phyloP scores from a whole-genome alignment of 2,888 invertebrate species.

The Lysandra bellargus region DNA sequence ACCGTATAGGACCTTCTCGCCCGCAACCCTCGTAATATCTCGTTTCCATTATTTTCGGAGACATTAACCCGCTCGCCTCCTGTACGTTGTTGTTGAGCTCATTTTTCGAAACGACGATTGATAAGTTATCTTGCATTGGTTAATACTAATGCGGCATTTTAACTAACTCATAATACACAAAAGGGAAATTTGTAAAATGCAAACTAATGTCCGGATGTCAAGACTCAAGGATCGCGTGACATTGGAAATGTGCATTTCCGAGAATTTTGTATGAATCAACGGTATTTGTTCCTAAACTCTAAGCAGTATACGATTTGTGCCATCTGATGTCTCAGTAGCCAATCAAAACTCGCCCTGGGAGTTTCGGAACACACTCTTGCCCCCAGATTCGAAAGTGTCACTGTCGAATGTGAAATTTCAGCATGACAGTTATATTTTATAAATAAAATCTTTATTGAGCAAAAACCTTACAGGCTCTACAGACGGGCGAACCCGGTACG shows the following conservation, averaged over 20 bases:
- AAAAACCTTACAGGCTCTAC: no score
- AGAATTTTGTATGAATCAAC: slow-evolving; percentile 37
- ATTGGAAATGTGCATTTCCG: slow-evolving; percentile 40
- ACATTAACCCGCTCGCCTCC: slow-evolving; percentile 50
- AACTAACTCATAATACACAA: slow-evolving; percentile 30
- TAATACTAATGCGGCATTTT: slow-evolving; percentile 36
- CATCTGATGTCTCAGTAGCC: not conserved
- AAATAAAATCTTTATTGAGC: not conserved
- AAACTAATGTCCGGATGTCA: slow-evolving; percentile 25
- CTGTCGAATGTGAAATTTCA: not conserved
- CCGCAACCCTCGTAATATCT: slow-evolving; percentile 83
- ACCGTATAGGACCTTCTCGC: slow-evolving; percentile 88
- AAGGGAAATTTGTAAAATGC: not conserved
- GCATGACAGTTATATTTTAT: not conserved
- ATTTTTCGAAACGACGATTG: slow-evolving; percentile 34
- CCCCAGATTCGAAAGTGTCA: not conserved
- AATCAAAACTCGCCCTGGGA: not conserved
- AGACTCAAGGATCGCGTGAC: slow-evolving; percentile 38
- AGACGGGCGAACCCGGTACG: no score
- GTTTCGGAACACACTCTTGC: not conserved
- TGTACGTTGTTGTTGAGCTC: slow-evolving; percentile 50
- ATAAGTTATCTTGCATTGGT: slow-evolving; percentile 39
- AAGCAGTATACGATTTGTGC: not conserved
- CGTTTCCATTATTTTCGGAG: slow-evolving; percentile 68
- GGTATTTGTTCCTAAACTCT: not conserved